phyloP scores from a whole-genome alignment of 2,888 invertebrate genomes.

The Xanthia icteritia region DNA sequence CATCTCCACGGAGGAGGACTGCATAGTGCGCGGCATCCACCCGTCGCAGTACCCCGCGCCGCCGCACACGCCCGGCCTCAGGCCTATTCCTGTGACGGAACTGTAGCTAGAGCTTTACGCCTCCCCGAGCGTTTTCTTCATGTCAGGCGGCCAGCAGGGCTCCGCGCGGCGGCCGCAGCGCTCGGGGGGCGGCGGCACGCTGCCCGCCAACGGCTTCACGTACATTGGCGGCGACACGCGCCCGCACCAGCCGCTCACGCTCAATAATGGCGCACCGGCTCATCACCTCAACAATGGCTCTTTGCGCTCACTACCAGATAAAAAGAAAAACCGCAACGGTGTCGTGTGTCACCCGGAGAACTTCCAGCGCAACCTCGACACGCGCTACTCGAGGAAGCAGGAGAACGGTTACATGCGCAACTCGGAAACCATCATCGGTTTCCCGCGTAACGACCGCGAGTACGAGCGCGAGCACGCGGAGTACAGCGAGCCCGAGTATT shows the following conservation, averaged over 20 bases:
- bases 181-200: slow-evolving; percentile 91
- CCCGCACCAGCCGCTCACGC: slow-evolving; percentile 86
- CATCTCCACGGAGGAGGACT: slow-evolving; percentile 95
- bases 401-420: slow-evolving; percentile 88
- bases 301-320: slow-evolving; percentile 87
- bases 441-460: slow-evolving; percentile 82
- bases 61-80: slow-evolving; percentile 87
- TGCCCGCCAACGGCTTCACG: slow-evolving; percentile 94
- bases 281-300: slow-evolving; percentile 89
- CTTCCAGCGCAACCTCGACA: slow-evolving; percentile 88
- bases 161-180: slow-evolving; percentile 87
- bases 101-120: slow-evolving; percentile 99
- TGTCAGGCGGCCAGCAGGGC: slow-evolving; percentile 91
- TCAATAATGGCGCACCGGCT: slow-evolving; percentile 89
- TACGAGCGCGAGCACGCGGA: slow-evolving; percentile 79
- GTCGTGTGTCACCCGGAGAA: slow-evolving; percentile 87
- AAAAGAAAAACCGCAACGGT: slow-evolving; percentile 87
- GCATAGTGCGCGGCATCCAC: slow-evolving; percentile 93
- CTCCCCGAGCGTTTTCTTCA: slow-evolving; percentile 95
- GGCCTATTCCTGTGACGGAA: slow-evolving; percentile 96
- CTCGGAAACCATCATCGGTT: slow-evolving; percentile 86
- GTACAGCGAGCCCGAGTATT: slow-evolving; percentile 89
- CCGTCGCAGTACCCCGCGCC: slow-evolving; percentile 89
- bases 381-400: slow-evolving; percentile 88
- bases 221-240: slow-evolving; percentile 93